These are phyloP conservation scores for Cyclopterus lumpus DNA, from an alignment of 2,797 vertebrate species.

Conservation along the genomic window DNA sequence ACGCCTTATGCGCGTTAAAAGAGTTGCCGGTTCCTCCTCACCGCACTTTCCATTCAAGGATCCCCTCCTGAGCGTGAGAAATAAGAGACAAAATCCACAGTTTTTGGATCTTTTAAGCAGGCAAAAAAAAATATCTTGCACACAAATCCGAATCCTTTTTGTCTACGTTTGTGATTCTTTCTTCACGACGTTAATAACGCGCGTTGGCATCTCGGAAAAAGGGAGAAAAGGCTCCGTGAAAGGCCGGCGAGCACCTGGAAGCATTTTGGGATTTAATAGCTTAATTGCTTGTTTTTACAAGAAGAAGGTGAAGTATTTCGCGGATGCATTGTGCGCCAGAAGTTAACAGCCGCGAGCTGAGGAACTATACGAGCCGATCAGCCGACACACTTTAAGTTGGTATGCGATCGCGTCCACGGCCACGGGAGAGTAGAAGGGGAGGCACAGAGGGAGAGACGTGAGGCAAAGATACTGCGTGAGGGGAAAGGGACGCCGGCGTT, in stretches of 20 bases:
- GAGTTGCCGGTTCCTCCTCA: slow-evolving; percentile 11
- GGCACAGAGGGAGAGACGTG: background rate
- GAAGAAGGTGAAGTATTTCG: background rate
- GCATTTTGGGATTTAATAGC: background rate
- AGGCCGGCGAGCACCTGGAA: background rate
- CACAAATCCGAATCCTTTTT: background rate
- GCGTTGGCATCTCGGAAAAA: slow-evolving; percentile 3
- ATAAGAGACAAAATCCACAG: background rate
- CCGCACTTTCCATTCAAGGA: background rate
- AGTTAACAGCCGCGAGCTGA: background rate
- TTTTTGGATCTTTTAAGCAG: background rate
- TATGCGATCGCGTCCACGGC: background rate
- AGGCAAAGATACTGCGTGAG: background rate
- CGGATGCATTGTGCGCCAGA: background rate
- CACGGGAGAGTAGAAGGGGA: background rate
- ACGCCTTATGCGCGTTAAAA: slow-evolving; percentile 5
- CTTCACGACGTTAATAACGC: background rate
- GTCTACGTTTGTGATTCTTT: background rate
- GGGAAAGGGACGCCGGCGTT: background rate
- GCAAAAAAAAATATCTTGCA: background rate
- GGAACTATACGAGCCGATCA: background rate
- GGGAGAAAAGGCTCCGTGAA: background rate
- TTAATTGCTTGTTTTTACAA: background rate
- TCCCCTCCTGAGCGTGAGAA: background rate
- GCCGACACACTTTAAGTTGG: background rate